phyloP scores from a whole-genome alignment of 2,797 vertebrate species.

The Xenopus petersii region DNA sequence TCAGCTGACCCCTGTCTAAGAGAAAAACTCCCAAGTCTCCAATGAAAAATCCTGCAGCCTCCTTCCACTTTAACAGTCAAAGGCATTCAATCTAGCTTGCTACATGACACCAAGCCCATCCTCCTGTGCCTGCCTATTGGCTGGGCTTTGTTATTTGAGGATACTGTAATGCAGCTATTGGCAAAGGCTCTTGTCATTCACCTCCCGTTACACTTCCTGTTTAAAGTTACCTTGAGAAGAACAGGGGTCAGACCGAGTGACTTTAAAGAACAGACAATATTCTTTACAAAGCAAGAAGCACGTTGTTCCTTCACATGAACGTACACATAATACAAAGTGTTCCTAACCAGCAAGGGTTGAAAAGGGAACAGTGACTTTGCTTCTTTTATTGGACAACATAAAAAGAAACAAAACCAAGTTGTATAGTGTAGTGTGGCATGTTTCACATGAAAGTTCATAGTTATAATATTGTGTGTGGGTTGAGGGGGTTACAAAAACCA shows the following conservation, averaged over 20 bases:
- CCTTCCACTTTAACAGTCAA: slow-evolving; percentile 94
- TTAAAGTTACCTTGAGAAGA: slow-evolving; percentile 99
- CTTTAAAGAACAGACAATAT: slow-evolving; percentile 32
- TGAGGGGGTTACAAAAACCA: too few relatives aligned
- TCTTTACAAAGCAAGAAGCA: too few relatives aligned
- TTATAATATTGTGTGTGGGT: too few relatives aligned
- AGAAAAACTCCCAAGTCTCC: slow-evolving; percentile 78
- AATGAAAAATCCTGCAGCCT: slow-evolving; percentile 78
- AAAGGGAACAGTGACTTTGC: too few relatives aligned
- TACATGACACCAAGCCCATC: slow-evolving; percentile 76
- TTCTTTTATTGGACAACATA: too few relatives aligned
- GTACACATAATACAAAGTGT: too few relatives aligned
- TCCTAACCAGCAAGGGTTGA: too few relatives aligned
- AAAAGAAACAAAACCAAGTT: too few relatives aligned
- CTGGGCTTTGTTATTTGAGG: slow-evolving; percentile 63
- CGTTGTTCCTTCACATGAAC: too few relatives aligned
- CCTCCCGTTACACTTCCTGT: slow-evolving; percentile 85
- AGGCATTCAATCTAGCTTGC: slow-evolving; percentile 94
- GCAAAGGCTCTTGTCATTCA: slow-evolving; percentile 66
- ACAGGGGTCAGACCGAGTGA: slow-evolving; percentile 87
- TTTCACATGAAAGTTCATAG: too few relatives aligned
- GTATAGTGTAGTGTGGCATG: too few relatives aligned
- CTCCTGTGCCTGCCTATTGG: slow-evolving; percentile 60
- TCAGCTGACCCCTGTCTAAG: slow-evolving; percentile 86
- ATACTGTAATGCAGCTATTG: slow-evolving; percentile 64